These are phyloP conservation scores for Pyrgilauda ruficollis DNA, from an alignment of 2,113 vertebrate genomes.

Conservation along the genomic window DNA sequence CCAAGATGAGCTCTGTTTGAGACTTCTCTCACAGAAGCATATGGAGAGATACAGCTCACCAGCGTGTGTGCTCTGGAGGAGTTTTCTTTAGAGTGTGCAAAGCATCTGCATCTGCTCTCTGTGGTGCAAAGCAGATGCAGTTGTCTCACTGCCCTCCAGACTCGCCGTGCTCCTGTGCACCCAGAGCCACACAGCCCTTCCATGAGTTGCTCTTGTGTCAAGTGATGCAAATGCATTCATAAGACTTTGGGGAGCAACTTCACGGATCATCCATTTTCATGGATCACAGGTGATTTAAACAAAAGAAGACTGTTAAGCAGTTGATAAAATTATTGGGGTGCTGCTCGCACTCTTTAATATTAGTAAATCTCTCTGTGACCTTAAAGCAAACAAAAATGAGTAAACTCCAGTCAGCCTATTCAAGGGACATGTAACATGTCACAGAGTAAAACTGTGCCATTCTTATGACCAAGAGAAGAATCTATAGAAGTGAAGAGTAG, in stretches of 20 bases:
- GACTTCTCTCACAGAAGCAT: neutral
- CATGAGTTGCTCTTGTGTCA: neutral
- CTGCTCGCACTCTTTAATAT: neutral
- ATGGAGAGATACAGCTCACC: neutral
- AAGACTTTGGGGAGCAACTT: neutral
- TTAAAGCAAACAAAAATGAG: neutral
- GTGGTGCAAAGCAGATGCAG: neutral
- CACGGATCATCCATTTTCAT: neutral
- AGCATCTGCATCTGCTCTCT: neutral
- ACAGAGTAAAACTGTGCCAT: neutral
- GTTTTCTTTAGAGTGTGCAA: neutral
- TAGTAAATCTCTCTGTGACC: neutral
- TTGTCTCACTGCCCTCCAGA: neutral
- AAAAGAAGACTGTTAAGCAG: neutral
- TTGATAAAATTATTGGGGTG: neutral
- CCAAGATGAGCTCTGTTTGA: neutral
- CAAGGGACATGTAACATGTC: neutral
- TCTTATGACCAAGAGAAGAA: neutral
- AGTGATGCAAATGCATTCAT: slow-evolving; percentile 1
- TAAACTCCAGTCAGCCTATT: neutral
- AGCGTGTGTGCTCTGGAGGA: accelerated
- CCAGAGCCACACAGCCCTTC: slow-evolving; percentile 14
- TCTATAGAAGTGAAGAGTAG: neutral
- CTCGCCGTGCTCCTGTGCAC: neutral
- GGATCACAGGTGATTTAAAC: neutral